These are phyloP conservation scores for Podarcis siculus DNA, from an alignment of 2,797 vertebrate genomes.

Conservation along the genomic window DNA sequence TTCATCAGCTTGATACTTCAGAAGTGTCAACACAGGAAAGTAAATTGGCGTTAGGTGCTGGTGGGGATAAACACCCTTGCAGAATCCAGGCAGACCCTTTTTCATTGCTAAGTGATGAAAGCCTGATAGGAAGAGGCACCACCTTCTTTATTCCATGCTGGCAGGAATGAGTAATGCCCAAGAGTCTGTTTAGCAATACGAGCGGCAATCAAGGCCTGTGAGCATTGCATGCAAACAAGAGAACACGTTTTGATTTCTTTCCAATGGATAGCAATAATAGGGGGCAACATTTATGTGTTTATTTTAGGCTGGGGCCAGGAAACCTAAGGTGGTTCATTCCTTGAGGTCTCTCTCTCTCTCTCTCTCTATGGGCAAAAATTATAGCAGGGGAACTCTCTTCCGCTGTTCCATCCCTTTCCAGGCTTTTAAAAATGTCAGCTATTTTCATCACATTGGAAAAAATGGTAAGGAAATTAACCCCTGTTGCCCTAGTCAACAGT, in stretches of 20 bases:
- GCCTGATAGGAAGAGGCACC: slow-evolving; percentile 23
- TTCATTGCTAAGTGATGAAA: slow-evolving; percentile 33
- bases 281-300: no score
- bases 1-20: slow-evolving; percentile 5
- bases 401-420: no score
- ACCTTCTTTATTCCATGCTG: background rate
- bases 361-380: no score
- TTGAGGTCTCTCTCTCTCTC: no score
- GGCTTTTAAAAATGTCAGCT: no score
- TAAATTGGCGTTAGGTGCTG: slow-evolving; percentile 37
- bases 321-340: no score
- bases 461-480: no score
- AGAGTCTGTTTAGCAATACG: background rate
- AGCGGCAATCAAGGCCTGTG: background rate
- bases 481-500: no score
- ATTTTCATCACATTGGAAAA: no score
- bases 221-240: background rate
- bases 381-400: no score
- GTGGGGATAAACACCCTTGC: background rate
- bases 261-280: background rate
- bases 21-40: slow-evolving; percentile 24
- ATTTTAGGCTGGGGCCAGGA: no score
- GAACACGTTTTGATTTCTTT: background rate
- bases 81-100: background rate
- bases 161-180: background rate